phyloP scores from a whole-genome alignment of 2,113 vertebrate species.

The Takifugu bimaculatus region DNA sequence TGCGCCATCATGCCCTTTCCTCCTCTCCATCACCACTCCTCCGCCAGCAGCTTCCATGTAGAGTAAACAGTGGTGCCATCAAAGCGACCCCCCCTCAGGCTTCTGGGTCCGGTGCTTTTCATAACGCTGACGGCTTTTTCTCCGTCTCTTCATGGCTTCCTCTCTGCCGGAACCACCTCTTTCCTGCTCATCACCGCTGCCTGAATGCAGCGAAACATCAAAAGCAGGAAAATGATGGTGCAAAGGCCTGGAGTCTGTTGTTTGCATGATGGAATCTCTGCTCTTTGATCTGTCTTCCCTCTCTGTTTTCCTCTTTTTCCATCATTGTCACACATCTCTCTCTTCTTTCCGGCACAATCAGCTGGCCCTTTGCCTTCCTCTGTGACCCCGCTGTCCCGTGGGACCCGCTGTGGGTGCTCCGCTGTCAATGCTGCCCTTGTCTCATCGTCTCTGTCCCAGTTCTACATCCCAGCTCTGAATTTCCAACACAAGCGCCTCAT shows the following conservation, averaged over 20 bases:
- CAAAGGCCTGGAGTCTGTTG: slow-evolving; percentile 51
- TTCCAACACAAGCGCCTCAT: slow-evolving; percentile 14
- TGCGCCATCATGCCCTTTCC: slow-evolving; percentile 48
- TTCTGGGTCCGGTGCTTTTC: slow-evolving; percentile 62
- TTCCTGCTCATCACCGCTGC: slow-evolving; percentile 26
- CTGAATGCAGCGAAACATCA: slow-evolving; percentile 67
- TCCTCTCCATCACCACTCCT: slow-evolving; percentile 45
- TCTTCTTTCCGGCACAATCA: slow-evolving; percentile 45
- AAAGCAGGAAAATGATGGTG: slow-evolving; percentile 58
- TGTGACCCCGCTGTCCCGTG: slow-evolving; percentile 51
- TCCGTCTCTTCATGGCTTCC: slow-evolving; percentile 44
- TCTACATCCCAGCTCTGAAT: slow-evolving; percentile 60
- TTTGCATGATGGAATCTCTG: slow-evolving; percentile 55
- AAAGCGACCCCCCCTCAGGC: slow-evolving; percentile 68
- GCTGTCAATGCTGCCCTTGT: slow-evolving; percentile 49
- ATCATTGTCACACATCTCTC: slow-evolving; percentile 3
- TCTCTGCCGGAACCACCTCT: slow-evolving; percentile 31
- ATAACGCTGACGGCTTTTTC: slow-evolving; percentile 63
- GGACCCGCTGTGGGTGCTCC: slow-evolving; percentile 42
- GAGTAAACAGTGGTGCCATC: slow-evolving; percentile 64
- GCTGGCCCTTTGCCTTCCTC: slow-evolving; percentile 40
- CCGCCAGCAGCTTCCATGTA: slow-evolving; percentile 38
- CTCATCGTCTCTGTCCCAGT: slow-evolving; percentile 22
- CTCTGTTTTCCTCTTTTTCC: background rate
- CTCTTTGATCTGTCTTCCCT: slow-evolving; percentile 42